A percentile compares a stretch with the other conserved stretches of the same genome.
Evolutionary conservation across 2,113 vertebrate species (phyloP).

Genomic region (Xyrauchen texanus): DNA sequence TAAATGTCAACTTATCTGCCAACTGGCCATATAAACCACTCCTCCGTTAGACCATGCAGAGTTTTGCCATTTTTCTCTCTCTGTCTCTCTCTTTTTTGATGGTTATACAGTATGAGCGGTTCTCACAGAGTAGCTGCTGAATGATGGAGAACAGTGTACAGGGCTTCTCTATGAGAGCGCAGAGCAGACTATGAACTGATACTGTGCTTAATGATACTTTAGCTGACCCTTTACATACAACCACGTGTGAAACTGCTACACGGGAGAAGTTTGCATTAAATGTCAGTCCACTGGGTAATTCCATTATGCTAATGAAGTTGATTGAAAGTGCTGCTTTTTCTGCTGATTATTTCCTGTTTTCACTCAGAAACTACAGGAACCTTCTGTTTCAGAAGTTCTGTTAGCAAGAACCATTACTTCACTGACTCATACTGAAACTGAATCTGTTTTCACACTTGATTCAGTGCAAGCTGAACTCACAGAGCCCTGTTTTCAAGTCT

Average conservation of each 20-base stretch:
- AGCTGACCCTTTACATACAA: neutral
- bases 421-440: neutral
- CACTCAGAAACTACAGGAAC: neutral
- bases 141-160: neutral
- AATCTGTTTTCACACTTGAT: no score
- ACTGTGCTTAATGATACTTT: neutral
- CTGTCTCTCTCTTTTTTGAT: neutral
- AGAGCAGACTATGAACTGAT: neutral
- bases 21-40: constrained; percentile 53
- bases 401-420: neutral
- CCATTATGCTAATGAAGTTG: neutral
- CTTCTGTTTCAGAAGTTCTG: neutral
- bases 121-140: constrained; percentile 32
- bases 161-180: neutral
- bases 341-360: constrained; percentile 4
- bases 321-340: neutral
- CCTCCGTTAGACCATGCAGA: constrained; percentile 40
- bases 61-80: neutral
- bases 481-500: no score
- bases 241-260: neutral
- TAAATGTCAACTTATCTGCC: constrained; percentile 51
- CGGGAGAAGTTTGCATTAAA: neutral
- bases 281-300: no score
- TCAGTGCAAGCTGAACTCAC: no score
- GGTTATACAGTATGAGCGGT: constrained; percentile 12